Conservation (phyloP, 2,113 vertebrate genomes). For the Hystrix cristata region DNA sequence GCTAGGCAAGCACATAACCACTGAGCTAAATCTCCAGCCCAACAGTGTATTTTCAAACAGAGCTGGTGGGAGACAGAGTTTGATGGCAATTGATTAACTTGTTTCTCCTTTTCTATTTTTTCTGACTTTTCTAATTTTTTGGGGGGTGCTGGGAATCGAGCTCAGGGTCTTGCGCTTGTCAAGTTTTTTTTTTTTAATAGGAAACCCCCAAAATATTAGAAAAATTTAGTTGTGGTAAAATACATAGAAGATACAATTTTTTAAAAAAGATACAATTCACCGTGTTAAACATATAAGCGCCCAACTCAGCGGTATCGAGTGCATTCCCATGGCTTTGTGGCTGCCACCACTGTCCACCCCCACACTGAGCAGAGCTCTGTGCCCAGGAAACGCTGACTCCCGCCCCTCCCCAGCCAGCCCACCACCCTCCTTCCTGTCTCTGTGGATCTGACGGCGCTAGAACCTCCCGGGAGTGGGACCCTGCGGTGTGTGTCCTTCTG, state of each 20-base stretch:
- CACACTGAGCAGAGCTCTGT: background rate
- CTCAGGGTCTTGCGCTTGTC: no score
- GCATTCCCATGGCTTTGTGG: fast-evolving
- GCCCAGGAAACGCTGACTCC: background rate
- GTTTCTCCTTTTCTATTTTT: background rate
- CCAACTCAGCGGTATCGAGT: background rate
- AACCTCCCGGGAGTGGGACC: background rate
- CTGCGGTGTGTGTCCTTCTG: no score
- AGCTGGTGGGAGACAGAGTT: fast-evolving
- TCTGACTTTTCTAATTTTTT: background rate
- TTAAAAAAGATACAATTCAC: no score
- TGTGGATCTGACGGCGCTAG: background rate
- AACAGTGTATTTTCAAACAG: background rate
- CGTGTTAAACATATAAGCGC: no score
- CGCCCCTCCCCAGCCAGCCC: background rate
- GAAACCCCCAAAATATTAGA: background rate
- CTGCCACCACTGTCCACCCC: background rate
- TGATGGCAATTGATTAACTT: fast-evolving
- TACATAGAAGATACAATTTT: background rate
- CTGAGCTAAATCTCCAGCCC: no score
- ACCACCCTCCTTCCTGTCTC: background rate
- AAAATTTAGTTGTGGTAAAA: background rate
- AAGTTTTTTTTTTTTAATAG: background rate
- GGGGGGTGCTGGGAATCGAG: no score
- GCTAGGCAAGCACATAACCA: no score